phyloP scores from a whole-genome alignment of 1,140 invertebrate species.

The Eurosta solidaginis region DNA sequence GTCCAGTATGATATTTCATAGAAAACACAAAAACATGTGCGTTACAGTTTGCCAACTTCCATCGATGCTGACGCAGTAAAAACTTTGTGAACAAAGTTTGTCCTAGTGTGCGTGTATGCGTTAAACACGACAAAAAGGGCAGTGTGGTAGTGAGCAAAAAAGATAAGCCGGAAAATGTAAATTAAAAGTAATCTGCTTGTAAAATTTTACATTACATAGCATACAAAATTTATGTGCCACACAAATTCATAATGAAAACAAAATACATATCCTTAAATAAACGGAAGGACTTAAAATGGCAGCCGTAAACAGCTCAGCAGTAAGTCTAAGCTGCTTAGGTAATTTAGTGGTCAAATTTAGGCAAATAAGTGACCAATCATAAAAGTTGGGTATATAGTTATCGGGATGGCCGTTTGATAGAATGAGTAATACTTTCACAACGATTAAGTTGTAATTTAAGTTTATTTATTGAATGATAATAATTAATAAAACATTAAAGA shows the following conservation, averaged over 20 bases:
- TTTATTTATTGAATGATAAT: no score
- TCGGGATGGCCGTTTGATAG: neutral
- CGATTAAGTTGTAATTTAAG: no score
- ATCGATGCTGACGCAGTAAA: no score
- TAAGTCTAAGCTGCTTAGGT: neutral
- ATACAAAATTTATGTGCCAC: neutral
- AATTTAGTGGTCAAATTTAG: neutral
- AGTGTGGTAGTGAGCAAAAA: no score
- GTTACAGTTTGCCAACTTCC: no score
- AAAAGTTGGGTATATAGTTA: neutral
- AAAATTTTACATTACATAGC: neutral
- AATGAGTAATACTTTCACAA: no score
- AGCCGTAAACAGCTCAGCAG: neutral
- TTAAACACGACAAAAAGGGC: no score
- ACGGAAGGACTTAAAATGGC: neutral
- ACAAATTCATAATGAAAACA: neutral
- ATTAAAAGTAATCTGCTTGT: constrained; percentile 2
- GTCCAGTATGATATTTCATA: no score
- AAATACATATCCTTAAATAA: neutral
- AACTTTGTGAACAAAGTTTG: no score
- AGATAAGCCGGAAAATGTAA: neutral
- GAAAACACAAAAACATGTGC: no score
- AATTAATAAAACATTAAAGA: no score
- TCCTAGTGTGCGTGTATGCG: no score
- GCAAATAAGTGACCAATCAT: neutral